Conservation (phyloP, 1,140 invertebrate genomes). For the Drosophila triauraria region DNA sequence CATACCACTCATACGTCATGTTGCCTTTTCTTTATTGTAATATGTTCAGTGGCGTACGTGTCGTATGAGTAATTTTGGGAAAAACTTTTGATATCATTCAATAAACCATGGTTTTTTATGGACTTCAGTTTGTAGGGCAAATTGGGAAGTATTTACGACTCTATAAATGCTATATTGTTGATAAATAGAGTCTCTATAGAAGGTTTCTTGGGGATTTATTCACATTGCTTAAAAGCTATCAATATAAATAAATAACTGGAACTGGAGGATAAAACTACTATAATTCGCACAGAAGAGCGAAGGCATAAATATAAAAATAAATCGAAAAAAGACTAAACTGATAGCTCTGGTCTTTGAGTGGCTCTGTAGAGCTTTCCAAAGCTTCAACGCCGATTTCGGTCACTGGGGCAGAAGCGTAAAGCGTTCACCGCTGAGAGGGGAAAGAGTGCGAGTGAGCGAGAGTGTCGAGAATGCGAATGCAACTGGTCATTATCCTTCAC, state of each 20-base stretch:
- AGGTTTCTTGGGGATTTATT: not conserved
- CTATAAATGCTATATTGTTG: too few species aligned
- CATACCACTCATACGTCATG: slow-evolving; percentile 21
- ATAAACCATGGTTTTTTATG: not conserved
- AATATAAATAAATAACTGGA: too few species aligned
- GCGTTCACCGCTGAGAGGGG: not conserved
- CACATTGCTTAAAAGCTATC: not conserved
- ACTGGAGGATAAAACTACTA: too few species aligned
- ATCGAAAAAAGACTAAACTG: not conserved
- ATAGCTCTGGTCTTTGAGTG: slow-evolving; percentile 13
- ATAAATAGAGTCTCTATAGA: not conserved
- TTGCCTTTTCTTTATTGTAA: slow-evolving; percentile 4
- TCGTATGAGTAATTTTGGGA: slow-evolving; percentile 18
- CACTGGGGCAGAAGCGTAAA: slow-evolving; percentile 50
- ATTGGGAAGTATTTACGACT: too few species aligned
- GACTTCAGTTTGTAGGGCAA: not conserved
- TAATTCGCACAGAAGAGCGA: too few species aligned
- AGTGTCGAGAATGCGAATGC: slow-evolving; percentile 20
- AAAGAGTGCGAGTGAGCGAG: slow-evolving; percentile 1
- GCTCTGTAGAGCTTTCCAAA: slow-evolving; percentile 35
- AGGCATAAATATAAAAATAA: not conserved
- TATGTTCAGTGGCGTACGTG: slow-evolving; percentile 3
- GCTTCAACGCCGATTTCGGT: slow-evolving; percentile 58
- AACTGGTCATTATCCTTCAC: slow-evolving; percentile 59
- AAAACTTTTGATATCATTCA: not conserved